These are phyloP conservation scores for Andrena marginata DNA, from an alignment of 2,888 invertebrate species.

Conservation along the genomic window DNA sequence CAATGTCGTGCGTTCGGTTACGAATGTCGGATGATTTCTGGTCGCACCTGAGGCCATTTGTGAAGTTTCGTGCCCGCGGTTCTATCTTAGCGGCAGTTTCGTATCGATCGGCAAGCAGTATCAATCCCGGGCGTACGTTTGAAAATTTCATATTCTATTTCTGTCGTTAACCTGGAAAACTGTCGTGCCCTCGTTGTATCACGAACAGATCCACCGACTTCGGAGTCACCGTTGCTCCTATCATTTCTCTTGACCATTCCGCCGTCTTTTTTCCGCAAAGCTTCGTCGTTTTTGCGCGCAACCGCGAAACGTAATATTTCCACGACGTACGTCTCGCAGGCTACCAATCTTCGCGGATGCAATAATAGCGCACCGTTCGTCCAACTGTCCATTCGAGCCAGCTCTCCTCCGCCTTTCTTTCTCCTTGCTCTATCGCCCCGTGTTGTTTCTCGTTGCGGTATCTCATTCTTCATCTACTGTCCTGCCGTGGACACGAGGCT, in stretches of 20 bases:
- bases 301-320: slow-evolving; percentile 81
- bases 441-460: slow-evolving; percentile 44
- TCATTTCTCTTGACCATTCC: slow-evolving; percentile 34
- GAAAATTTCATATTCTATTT: slow-evolving; percentile 37
- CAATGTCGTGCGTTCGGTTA: slow-evolving; percentile 79
- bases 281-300: slow-evolving; percentile 69
- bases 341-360: slow-evolving; percentile 83
- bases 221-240: slow-evolving; percentile 22
- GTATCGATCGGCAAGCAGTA: slow-evolving; percentile 47
- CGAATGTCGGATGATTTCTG: slow-evolving; percentile 79
- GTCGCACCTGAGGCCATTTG: slow-evolving; percentile 80
- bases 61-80: slow-evolving; percentile 67
- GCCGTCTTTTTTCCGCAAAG: slow-evolving; percentile 70
- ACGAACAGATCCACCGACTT: not conserved
- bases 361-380: slow-evolving; percentile 82
- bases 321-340: slow-evolving; percentile 76
- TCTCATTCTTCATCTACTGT: slow-evolving; percentile 54
- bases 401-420: slow-evolving; percentile 57
- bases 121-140: slow-evolving; percentile 26
- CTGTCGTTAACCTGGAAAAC: slow-evolving; percentile 12
- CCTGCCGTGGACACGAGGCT: slow-evolving; percentile 29
- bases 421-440: slow-evolving; percentile 49
- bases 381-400: slow-evolving; percentile 79
- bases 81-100: slow-evolving; percentile 45
- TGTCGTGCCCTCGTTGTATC: not conserved